These are phyloP conservation scores for Drosophila stalkeri DNA, from an alignment of 2,888 invertebrate genomes.

Conservation along the genomic window DNA sequence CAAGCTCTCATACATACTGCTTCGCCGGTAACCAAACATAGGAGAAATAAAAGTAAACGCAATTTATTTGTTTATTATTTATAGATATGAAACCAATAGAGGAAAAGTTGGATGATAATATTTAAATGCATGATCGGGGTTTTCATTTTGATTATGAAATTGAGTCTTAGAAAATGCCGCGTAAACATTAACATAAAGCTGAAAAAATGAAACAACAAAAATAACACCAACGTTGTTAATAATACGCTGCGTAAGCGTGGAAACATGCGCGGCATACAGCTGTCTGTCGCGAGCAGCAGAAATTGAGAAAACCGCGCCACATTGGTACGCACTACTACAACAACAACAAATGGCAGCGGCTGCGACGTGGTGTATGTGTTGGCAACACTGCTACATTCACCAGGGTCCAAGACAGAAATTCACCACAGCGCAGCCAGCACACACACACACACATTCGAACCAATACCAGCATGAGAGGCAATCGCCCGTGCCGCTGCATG, in stretches of 20 bases:
- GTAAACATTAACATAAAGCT: constrained; percentile 35
- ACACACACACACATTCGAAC: constrained; percentile 31
- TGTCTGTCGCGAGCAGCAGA: constrained; percentile 54
- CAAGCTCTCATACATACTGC: background rate
- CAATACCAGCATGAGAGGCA: constrained; percentile 46
- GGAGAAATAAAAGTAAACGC: background rate
- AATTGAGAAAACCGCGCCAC: constrained; percentile 63
- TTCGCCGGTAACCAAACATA: constrained; percentile 27
- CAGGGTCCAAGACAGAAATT: constrained; percentile 44
- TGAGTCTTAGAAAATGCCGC: constrained; percentile 35
- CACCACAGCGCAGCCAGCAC: constrained; percentile 45
- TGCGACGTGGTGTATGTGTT: constrained; percentile 51
- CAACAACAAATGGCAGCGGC: constrained; percentile 33
- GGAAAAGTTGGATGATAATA: background rate
- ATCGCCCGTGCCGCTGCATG: constrained; percentile 71
- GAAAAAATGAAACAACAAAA: constrained; percentile 10
- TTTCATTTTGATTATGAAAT: constrained; percentile 6
- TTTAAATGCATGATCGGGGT: background rate
- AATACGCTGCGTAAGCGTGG: constrained; percentile 67
- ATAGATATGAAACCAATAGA: background rate
- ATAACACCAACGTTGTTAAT: constrained; percentile 42
- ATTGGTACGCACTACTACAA: constrained; percentile 56
- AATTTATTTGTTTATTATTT: constrained; percentile 22
- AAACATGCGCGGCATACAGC: constrained; percentile 77
- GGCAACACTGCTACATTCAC: constrained; percentile 57